Evolutionary conservation across 2,797 vertebrate genomes (phyloP), one percentile per base, ranked within the genome.

Genomic region (Merluccius polli): DNA sequence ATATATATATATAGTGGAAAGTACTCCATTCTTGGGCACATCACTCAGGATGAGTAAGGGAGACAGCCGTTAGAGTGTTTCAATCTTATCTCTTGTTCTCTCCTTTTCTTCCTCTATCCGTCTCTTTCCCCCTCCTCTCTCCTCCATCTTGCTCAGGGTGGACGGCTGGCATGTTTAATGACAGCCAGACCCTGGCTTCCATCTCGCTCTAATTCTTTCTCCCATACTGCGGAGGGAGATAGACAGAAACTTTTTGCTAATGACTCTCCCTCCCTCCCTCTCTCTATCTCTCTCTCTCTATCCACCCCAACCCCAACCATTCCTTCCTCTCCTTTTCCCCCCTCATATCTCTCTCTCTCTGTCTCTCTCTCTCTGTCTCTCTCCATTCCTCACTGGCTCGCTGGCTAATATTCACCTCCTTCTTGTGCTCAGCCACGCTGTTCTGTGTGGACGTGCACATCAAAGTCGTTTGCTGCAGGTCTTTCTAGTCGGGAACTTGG

Each of bases 141-240:
- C 90, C 81, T 92, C 89, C 84, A 92, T 94, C 93, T 93, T 94
- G 91, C 85, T 93, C 92, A 91, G 87, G 82, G 84, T 87, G 82
- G 87, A 83, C 79, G 89, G 87, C 87, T 91, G 91, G 91, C 91
- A 84, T 78, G 59, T 86, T 71, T 76, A 69, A 76, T 92, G 90
- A 92, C 92, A 91, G 88, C 72, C 67, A 88, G 89, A 87, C 87
- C 89, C 85, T 90, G 89, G 85, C 87, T 74, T 89, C 82, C 75
- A 68, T 81, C 83, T 85, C 81, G 71, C 73, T 10, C 73, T 68
- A 71, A 73, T 83, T 84, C 76, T 76, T 44, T 81, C 71, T 86
- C 81, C 86, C 82, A 65, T 67, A 83, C 84, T 80, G 74, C 75
- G 10, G 73, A 80, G 65, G 27, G 77, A 70, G 69, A 36, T 13